Conservation (phyloP, 2,797 vertebrate genomes). For the Platyrinchus mystaceus region DNA sequence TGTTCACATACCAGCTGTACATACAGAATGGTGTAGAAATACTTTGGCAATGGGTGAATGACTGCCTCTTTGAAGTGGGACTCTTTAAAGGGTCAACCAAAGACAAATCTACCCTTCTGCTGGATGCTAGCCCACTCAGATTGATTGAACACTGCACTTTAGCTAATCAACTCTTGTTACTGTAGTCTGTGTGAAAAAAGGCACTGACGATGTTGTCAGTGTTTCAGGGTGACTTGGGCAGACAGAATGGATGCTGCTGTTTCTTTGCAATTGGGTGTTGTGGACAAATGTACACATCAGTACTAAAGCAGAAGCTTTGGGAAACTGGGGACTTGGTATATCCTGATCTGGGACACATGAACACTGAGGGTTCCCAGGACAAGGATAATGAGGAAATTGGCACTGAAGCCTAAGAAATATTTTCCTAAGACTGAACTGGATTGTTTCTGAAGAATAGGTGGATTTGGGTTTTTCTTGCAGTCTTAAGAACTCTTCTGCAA, state of each 20-base stretch:
- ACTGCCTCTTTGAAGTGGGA: not conserved
- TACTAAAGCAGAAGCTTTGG: not conserved
- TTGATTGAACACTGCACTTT: fast-evolving
- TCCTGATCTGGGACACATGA: not conserved
- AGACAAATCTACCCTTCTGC: not conserved
- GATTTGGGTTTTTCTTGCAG: not conserved
- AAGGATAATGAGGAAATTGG: not conserved
- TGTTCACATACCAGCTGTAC: not conserved
- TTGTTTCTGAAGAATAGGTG: not conserved
- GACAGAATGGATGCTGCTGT: not conserved
- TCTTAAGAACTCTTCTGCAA: not conserved
- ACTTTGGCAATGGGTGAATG: not conserved
- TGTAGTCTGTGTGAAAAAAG: not conserved
- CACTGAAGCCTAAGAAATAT: not conserved
- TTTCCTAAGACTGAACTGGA: not conserved
- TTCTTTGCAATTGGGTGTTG: not conserved
- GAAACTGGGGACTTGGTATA: not conserved
- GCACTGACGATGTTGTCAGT: not conserved
- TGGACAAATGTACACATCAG: fast-evolving
- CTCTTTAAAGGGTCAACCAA: not conserved
- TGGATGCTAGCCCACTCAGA: not conserved
- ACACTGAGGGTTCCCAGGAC: not conserved
- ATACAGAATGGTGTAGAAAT: not conserved
- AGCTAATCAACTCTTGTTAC: not conserved
- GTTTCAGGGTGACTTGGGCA: not conserved